These are phyloP conservation scores for Paramormyrops kingsleyae DNA, from an alignment of 2,113 vertebrate species.

Conservation along the genomic window DNA sequence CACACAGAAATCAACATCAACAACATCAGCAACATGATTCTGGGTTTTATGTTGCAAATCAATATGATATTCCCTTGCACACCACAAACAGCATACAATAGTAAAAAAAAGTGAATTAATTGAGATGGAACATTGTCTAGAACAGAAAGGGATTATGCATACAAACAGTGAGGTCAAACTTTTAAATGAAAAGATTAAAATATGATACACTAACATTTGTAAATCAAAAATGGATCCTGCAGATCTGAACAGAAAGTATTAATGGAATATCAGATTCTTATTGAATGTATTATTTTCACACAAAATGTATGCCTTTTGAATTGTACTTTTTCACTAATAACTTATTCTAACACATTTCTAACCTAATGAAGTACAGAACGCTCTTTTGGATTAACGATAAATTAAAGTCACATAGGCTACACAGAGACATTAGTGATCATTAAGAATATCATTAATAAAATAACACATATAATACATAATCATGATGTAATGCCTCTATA, in stretches of 20 bases:
- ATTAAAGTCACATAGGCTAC: neutral
- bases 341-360: neutral
- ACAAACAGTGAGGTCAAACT: neutral
- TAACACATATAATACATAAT: neutral
- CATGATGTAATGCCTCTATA: neutral
- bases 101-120: neutral
- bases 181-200: neutral
- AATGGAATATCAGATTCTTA: neutral
- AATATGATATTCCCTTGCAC: neutral
- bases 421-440: neutral
- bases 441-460: neutral
- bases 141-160: neutral
- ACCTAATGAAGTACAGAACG: neutral
- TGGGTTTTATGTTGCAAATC: neutral
- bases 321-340: neutral
- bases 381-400: neutral
- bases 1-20: neutral
- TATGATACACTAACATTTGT: neutral
- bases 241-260: neutral
- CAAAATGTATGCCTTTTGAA: neutral
- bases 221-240: neutral
- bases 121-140: neutral
- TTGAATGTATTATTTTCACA: neutral
- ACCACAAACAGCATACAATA: neutral
- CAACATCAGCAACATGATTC: neutral